phyloP scores from a whole-genome alignment of 2,888 invertebrate genomes.

The Pandemis corylana region DNA sequence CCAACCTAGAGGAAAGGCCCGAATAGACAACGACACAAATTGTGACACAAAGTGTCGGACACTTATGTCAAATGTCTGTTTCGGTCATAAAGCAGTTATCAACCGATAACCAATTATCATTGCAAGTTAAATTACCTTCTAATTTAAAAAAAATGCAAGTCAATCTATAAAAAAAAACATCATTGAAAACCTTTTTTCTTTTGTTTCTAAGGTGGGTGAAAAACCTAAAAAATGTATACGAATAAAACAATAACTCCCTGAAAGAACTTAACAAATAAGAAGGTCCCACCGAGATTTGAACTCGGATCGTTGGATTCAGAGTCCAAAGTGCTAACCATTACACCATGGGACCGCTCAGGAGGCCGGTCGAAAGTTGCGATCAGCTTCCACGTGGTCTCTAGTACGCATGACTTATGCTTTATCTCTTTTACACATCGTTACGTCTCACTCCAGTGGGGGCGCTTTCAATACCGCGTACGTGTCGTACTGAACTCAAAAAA shows the following conservation, averaged over 20 bases:
- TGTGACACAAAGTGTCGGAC: too few species aligned
- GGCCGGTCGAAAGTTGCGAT: conserved; percentile 48
- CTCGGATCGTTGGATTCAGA: conserved; percentile 91
- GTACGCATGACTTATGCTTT: conserved; percentile 59
- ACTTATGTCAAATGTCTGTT: too few species aligned
- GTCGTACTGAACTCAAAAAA: neutral
- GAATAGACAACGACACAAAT: too few species aligned
- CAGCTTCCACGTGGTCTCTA: conserved; percentile 42
- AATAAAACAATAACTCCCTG: too few species aligned
- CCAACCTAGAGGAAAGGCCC: too few species aligned
- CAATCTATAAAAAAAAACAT: neutral
- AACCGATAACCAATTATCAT: too few species aligned
- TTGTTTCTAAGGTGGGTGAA: neutral
- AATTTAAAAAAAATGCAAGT: too few species aligned
- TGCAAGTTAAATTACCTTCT: too few species aligned
- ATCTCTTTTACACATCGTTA: conserved; percentile 41
- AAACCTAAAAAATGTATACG: neutral
- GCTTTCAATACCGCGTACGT: conserved; percentile 29
- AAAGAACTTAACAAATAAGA: conserved; percentile 47
- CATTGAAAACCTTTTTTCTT: neutral
- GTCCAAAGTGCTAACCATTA: conserved; percentile 90
- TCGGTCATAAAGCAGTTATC: too few species aligned
- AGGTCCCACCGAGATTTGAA: conserved; percentile 92
- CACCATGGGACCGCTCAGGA: conserved; percentile 80
- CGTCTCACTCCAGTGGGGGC: conserved; percentile 2